A percentile compares a stretch with the other conserved stretches of the same genome.
Evolutionary conservation across 2,113 vertebrate species (phyloP).

Genomic region (Rhynchomys soricoides): DNA sequence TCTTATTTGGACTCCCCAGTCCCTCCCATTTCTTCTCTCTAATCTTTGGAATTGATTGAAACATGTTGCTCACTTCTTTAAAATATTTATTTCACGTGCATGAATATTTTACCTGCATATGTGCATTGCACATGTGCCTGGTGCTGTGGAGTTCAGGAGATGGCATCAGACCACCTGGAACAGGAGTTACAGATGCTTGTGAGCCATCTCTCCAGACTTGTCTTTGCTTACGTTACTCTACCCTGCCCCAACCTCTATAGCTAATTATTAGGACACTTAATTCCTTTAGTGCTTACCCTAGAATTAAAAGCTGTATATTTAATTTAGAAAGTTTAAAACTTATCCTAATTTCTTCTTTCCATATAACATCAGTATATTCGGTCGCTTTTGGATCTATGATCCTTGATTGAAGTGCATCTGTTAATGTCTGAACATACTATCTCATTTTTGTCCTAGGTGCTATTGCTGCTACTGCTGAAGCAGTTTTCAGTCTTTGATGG

Average conservation of each 20-base stretch:
- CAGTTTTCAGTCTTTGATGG: slow-evolving; percentile 16
- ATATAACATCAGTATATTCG: not conserved
- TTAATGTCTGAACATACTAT: not conserved
- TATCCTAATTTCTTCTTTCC: not conserved
- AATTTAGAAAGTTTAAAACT: slow-evolving; percentile 27
- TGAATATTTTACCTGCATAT: not conserved
- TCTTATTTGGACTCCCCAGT: not conserved
- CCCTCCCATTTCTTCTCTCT: not conserved
- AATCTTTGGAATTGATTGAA: not conserved
- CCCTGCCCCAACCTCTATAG: not conserved
- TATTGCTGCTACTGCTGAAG: not conserved
- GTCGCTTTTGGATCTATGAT: not conserved
- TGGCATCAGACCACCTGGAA: not conserved
- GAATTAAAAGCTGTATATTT: not conserved
- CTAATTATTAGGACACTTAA: slow-evolving; percentile 15
- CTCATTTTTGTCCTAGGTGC: not conserved
- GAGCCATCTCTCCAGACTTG: not conserved
- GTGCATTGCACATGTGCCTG: not conserved
- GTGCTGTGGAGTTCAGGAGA: not conserved
- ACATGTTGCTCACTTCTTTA: not conserved
- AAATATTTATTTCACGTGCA: not conserved
- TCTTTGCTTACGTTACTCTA: not conserved
- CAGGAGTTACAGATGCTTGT: not conserved
- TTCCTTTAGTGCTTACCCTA: not conserved
- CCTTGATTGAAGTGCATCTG: not conserved